These are phyloP conservation scores for Calyptomena viridis DNA, from an alignment of 2,113 vertebrate species.

Conservation along the genomic window DNA sequence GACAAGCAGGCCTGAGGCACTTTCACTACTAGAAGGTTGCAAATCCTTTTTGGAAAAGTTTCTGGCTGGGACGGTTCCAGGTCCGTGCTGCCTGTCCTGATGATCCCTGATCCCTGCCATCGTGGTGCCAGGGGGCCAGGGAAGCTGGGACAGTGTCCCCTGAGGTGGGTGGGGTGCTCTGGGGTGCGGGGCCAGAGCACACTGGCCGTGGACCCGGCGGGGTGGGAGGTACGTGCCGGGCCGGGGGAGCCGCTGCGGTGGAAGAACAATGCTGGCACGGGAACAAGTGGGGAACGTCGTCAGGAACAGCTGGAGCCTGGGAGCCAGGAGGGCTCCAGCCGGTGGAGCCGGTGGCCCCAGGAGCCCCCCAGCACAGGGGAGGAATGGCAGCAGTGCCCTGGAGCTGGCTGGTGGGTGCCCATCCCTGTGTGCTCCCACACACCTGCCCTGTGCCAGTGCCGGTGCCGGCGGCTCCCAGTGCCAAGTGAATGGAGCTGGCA, in stretches of 20 bases:
- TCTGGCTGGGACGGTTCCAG: neutral
- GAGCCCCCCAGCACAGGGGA: accelerated
- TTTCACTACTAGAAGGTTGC: accelerated
- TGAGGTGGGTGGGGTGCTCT: too few relatives aligned
- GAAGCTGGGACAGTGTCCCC: accelerated
- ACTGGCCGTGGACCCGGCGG: neutral
- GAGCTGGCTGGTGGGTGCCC: neutral
- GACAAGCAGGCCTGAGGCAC: neutral
- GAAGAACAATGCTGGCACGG: slow-evolving; percentile 46
- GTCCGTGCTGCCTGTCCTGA: accelerated
- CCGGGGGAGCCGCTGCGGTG: neutral
- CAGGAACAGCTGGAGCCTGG: neutral
- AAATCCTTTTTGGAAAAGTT: neutral
- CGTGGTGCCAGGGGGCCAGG: neutral
- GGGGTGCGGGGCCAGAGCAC: neutral
- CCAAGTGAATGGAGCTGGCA: neutral
- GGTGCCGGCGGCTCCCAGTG: neutral
- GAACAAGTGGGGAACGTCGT: neutral
- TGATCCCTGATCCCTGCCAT: neutral
- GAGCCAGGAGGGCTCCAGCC: neutral
- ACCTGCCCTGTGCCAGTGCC: neutral
- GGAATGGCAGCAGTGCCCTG: accelerated
- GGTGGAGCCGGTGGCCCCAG: accelerated
- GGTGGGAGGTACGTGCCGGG: neutral
- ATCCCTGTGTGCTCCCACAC: accelerated